Evolutionary conservation across 1,140 invertebrate species (phyloP).

Genomic region (Ladona fulva): DNA sequence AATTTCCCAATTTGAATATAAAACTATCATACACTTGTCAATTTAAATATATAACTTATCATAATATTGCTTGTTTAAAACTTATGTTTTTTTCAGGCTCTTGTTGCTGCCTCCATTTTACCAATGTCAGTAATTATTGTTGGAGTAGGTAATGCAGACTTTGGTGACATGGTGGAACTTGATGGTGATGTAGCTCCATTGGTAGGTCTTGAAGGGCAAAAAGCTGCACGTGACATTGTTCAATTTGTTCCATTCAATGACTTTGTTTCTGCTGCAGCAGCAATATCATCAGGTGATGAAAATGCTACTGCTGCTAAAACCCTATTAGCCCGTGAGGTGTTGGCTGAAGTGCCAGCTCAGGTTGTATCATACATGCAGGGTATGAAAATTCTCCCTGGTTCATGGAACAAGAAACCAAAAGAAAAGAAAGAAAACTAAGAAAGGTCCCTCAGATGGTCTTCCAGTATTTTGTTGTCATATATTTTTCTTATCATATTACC

Average conservation of each 20-base stretch:
- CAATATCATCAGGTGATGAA: slow-evolving; percentile 21
- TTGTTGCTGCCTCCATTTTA: slow-evolving; percentile 33
- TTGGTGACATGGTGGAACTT: slow-evolving; percentile 37
- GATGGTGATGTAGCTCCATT: slow-evolving; percentile 36
- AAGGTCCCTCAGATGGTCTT: too few species aligned
- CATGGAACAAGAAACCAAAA: slow-evolving; percentile 20
- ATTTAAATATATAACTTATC: too few species aligned
- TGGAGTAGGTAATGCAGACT: slow-evolving; percentile 44
- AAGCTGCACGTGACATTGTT: slow-evolving; percentile 36
- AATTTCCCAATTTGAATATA: too few species aligned
- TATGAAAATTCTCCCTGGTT: slow-evolving; percentile 39
- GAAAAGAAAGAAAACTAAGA: not conserved
- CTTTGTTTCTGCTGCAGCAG: slow-evolving; percentile 24
- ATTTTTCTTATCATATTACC: too few species aligned
- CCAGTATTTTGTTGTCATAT: too few species aligned
- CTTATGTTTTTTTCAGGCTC: slow-evolving; percentile 27
- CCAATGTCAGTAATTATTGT: slow-evolving; percentile 47
- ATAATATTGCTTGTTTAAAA: too few species aligned
- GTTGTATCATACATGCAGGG: slow-evolving; percentile 50
- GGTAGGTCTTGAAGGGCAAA: slow-evolving; percentile 28
- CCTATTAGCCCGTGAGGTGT: slow-evolving; percentile 30
- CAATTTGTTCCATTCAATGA: slow-evolving; percentile 37
- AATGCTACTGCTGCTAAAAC: slow-evolving; percentile 25
- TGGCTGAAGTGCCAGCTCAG: slow-evolving; percentile 51
- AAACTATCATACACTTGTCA: too few species aligned